These are phyloP conservation scores for Anticlea derivata DNA, from an alignment of 2,888 invertebrate genomes.

Conservation along the genomic window DNA sequence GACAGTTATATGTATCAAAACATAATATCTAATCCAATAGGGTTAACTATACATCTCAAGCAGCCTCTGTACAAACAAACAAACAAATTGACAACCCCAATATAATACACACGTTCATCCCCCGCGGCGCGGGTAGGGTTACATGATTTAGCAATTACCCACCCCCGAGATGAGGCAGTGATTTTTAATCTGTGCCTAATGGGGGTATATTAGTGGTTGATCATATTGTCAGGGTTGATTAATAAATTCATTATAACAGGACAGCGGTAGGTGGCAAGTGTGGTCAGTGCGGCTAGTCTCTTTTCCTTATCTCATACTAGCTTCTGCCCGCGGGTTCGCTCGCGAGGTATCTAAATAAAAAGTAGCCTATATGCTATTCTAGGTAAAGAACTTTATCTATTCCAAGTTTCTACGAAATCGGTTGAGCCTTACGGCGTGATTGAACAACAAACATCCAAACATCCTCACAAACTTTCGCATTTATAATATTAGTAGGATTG, in stretches of 20 bases:
- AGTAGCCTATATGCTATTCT: too few species aligned
- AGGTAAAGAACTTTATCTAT: too few species aligned
- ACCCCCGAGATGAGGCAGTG: conserved; percentile 37
- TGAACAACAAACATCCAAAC: too few species aligned
- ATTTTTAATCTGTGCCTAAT: conserved; percentile 51
- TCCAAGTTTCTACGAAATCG: too few species aligned
- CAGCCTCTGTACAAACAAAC: conserved; percentile 11
- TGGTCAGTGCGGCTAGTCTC: background rate
- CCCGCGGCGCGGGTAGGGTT: conserved; percentile 43
- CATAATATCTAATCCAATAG: conserved; percentile 12
- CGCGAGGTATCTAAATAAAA: too few species aligned
- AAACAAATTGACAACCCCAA: conserved; percentile 29
- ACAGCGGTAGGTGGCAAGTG: too few species aligned
- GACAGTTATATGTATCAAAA: background rate
- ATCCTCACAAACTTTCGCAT: too few species aligned
- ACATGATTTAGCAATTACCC: conserved; percentile 65
- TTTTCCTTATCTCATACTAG: too few species aligned
- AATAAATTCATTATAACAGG: conserved; percentile 14
- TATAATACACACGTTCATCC: conserved; percentile 18
- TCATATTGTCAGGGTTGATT: conserved; percentile 15
- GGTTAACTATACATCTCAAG: conserved; percentile 11
- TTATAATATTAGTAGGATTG: too few species aligned
- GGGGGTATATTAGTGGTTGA: conserved; percentile 37
- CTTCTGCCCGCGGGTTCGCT: too few species aligned
- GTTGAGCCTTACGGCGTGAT: too few species aligned